Evolutionary conservation across 2,888 invertebrate genomes (phyloP).

Genomic region (Macroteleia sp.): DNA sequence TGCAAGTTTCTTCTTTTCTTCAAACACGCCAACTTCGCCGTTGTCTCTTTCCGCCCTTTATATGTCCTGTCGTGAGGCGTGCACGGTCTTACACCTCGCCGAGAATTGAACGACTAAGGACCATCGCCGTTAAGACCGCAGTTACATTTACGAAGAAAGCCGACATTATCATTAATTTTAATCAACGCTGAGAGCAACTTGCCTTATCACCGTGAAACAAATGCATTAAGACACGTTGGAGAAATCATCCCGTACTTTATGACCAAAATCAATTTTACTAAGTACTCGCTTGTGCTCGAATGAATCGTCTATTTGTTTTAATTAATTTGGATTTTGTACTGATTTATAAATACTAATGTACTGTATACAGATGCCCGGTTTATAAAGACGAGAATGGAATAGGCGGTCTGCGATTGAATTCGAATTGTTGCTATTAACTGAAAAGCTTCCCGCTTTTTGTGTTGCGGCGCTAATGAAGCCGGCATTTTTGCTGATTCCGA

Average conservation of each 20-base stretch:
- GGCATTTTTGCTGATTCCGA: too few relatives aligned
- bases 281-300: constrained; percentile 11
- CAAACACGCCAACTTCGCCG: constrained; percentile 55
- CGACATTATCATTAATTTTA: constrained; percentile 52
- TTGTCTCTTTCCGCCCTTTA: constrained; percentile 49
- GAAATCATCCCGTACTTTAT: constrained; percentile 30
- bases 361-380: background rate
- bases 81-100: constrained; percentile 13
- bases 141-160: constrained; percentile 20
- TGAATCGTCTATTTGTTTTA: constrained; percentile 16
- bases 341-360: constrained; percentile 23
- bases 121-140: constrained; percentile 30
- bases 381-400: too few relatives aligned
- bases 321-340: constrained; percentile 6
- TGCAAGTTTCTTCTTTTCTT: constrained; percentile 60
- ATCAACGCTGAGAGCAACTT: constrained; percentile 52
- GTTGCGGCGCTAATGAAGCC: too few relatives aligned
- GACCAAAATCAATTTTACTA: constrained; percentile 42
- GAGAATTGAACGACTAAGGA: constrained; percentile 43
- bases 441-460: too few relatives aligned
- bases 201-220: constrained; percentile 35
- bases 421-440: too few relatives aligned
- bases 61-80: too few relatives aligned
- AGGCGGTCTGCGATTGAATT: too few relatives aligned
- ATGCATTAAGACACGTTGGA: constrained; percentile 21